Percentiles rank a stretch among this genome's conserved stretches.
Evolutionary conservation across 64 coral and sea anemone genomes (phyloP).

Genomic region (Montipora efflorescens): DNA sequence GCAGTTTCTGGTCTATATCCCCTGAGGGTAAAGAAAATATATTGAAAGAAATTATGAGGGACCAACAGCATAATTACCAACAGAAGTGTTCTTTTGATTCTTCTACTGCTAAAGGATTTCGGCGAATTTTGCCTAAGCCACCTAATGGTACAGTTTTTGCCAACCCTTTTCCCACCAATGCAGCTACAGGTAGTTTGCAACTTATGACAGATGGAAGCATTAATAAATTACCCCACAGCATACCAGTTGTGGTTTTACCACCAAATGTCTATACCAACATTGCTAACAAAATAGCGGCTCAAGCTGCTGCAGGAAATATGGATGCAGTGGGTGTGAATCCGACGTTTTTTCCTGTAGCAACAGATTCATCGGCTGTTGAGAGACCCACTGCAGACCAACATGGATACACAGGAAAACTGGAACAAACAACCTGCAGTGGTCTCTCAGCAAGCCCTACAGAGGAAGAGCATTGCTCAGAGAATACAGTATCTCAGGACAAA

Average conservation of each 20-base stretch:
- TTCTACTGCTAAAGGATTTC: constrained; percentile 33
- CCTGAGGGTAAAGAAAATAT: constrained; percentile 98
- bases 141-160: not conserved
- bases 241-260: constrained; percentile 72
- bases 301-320: constrained; percentile 51
- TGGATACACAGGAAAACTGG: not conserved
- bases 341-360: constrained; percentile 34
- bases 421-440: not conserved
- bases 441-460: not conserved
- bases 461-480: not conserved
- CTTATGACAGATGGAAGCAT: not conserved
- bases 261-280: constrained; percentile 58
- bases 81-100: constrained; percentile 26
- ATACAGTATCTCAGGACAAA: not conserved
- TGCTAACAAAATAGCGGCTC: constrained; percentile 41
- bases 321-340: constrained; percentile 66
- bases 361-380: not conserved
- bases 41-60: constrained; percentile 88
- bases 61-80: constrained; percentile 74
- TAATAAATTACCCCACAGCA: constrained; percentile 36
- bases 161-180: not conserved
- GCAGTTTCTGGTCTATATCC: constrained; percentile 96
- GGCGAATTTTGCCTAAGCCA: constrained; percentile 94
- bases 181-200: not conserved
- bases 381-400: not conserved